Evolutionary conservation across 1,140 invertebrate genomes (phyloP).

Genomic region (Zaprionus africanus): DNA sequence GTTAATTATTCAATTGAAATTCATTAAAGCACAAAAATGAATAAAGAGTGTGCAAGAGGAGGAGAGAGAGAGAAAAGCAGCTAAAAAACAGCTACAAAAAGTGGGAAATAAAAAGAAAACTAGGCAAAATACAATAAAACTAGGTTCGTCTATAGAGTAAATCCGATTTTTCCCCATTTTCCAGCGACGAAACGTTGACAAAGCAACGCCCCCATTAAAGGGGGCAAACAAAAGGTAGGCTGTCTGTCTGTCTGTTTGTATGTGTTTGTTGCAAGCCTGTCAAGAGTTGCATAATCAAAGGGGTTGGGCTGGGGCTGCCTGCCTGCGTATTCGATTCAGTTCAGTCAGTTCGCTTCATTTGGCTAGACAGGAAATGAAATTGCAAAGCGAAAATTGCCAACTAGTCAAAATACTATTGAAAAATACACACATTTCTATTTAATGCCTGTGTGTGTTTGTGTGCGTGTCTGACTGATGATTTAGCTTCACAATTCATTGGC

Average conservation of each 20-base stretch:
- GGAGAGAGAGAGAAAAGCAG: slow-evolving; percentile 15
- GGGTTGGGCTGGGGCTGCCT: slow-evolving; percentile 48
- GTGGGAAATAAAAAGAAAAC: slow-evolving; percentile 4
- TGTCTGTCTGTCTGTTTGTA: neutral
- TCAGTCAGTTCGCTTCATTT: slow-evolving; percentile 25
- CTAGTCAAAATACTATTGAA: slow-evolving; percentile 27
- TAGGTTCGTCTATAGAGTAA: neutral
- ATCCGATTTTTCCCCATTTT: slow-evolving; percentile 43
- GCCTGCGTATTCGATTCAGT: neutral
- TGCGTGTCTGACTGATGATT: slow-evolving; percentile 16
- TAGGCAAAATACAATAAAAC: slow-evolving; percentile 11
- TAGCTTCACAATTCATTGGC: slow-evolving; percentile 31
- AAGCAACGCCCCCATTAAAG: slow-evolving; percentile 61
- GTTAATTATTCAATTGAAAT: slow-evolving; percentile 83
- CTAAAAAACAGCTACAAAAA: slow-evolving; percentile 20
- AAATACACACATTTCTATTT: neutral
- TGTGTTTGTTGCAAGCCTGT: slow-evolving; percentile 31
- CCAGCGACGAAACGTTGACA: slow-evolving; percentile 47
- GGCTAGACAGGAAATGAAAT: slow-evolving; percentile 71
- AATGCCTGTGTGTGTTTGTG: neutral
- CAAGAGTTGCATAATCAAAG: slow-evolving; percentile 65
- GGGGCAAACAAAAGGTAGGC: slow-evolving; percentile 51
- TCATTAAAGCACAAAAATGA: slow-evolving; percentile 63
- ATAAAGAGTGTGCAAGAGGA: slow-evolving; percentile 39
- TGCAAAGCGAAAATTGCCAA: slow-evolving; percentile 37